Base-by-base conservation (phyloP, 53 echinoderm and acorn worm species). In the Antedon mediterranea region DNA sequence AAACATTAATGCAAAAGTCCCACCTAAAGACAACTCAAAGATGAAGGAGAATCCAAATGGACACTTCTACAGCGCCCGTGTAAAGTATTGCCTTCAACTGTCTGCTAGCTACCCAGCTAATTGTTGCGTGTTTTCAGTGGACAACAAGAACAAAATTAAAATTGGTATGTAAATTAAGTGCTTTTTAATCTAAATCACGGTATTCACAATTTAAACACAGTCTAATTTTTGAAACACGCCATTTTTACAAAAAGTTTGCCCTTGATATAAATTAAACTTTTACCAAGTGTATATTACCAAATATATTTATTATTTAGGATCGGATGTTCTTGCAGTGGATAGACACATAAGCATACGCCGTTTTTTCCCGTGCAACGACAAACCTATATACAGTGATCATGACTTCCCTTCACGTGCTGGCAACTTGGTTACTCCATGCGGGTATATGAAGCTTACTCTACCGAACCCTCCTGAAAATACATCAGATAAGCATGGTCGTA, bases 391-490 rank as follows among this genome's bases (percentile, higher is more conserved):
- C 72, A 72, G 72, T 8, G 72, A 79, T 28, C 79, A 72, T 26
- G 72, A 79, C 71, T 79, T 79, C 23, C 79, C 79, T 5, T 32
- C n/a, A 0, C 79, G 72, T 3, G 72, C 84, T 9, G 89, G 89
- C 0, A 86, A 86, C 43, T 76, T 90, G 0, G 32, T 89, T 20
- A 89, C 86, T 0, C 89, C 86, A 30, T 79, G 80, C 30, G 89
- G 86, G 3, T 89, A 89, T 44, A 26, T 89, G 75, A 72, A 83
- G 32, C 74, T 90, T 84, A 32, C 31, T 8, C 79, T 78, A 13
- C 32, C 31, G 28, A 34, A 41, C 14, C 0, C 77, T 28, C 31
- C 81, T 11, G 33, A 77, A 41, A 5, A 77, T 30, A 81, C 73
- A 0, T 29, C 7, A 3, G 81, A 84, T 57, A 42, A 83, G 0